These are phyloP conservation scores for Cryptophagus acutangulus DNA, from an alignment of 2,888 invertebrate genomes.

Conservation along the genomic window DNA sequence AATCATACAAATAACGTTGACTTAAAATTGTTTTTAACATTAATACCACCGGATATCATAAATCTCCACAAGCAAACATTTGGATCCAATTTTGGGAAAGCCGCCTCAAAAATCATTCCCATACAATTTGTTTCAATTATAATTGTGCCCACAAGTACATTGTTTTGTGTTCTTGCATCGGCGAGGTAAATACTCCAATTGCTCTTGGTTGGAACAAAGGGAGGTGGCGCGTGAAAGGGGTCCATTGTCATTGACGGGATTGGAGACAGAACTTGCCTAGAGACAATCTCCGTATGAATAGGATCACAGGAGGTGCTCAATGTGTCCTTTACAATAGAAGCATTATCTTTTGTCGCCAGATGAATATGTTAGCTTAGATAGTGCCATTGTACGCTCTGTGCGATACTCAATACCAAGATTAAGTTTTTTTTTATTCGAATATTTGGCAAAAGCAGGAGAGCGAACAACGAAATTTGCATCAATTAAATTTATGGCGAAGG, in stretches of 20 bases:
- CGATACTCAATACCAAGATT: neutral
- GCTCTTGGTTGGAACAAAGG: slow-evolving; percentile 44
- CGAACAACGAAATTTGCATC: too few relatives aligned
- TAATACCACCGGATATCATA: too few relatives aligned
- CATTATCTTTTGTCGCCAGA: slow-evolving; percentile 51
- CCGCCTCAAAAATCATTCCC: too few relatives aligned
- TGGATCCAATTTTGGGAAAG: too few relatives aligned
- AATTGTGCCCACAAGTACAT: too few relatives aligned
- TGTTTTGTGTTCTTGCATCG: too few relatives aligned
- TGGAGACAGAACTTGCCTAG: slow-evolving; percentile 39
- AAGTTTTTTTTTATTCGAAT: neutral
- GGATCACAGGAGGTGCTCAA: slow-evolving; percentile 49
- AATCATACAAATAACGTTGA: too few relatives aligned
- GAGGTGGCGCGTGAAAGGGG: slow-evolving; percentile 47
- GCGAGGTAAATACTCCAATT: slow-evolving; percentile 42
- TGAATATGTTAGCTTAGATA: slow-evolving; percentile 46
- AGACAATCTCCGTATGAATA: slow-evolving; percentile 46
- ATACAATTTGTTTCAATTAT: too few relatives aligned
- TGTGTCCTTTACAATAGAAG: slow-evolving; percentile 47
- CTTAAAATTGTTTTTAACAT: too few relatives aligned
- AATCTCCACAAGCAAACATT: too few relatives aligned
- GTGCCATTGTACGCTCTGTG: slow-evolving; percentile 30
- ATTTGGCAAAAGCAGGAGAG: neutral
- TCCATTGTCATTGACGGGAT: slow-evolving; percentile 39
- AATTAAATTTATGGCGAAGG: too few relatives aligned